Conservation (phyloP, 2,113 vertebrate genomes). For the Cheirogaleus medius region DNA sequence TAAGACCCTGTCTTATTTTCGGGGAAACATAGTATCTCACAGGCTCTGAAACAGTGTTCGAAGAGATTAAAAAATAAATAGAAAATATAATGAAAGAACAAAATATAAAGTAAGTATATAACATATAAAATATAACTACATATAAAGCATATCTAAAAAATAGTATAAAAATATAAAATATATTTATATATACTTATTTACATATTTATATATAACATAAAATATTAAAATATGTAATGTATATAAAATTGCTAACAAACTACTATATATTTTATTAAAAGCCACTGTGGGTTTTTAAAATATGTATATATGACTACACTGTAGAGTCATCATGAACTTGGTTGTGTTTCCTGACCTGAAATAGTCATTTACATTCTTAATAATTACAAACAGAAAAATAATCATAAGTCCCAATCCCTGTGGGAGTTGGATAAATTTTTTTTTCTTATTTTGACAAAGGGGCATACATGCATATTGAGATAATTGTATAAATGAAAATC, state of each 20-base stretch:
- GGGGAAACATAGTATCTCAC: too few species aligned
- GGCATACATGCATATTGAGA: conserved; percentile 49
- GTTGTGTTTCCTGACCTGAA: neutral
- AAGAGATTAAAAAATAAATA: neutral
- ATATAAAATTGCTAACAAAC: neutral
- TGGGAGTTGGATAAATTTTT: conserved; percentile 53
- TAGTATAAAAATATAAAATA: neutral
- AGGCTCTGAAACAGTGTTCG: neutral
- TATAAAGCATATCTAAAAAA: neutral
- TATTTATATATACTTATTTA: too few species aligned
- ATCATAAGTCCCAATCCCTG: conserved; percentile 61
- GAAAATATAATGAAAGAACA: neutral
- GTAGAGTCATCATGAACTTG: neutral
- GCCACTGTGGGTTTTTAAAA: neutral
- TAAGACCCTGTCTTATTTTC: too few species aligned
- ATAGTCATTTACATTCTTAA: neutral
- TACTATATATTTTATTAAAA: neutral
- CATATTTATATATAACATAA: too few species aligned
- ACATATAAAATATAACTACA: neutral
- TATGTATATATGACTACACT: neutral
- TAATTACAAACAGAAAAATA: conserved; percentile 19
- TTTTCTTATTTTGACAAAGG: conserved; percentile 59
- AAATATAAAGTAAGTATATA: neutral
- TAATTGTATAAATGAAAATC: conserved; percentile 59
- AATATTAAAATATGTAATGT: too few species aligned